phyloP scores from a whole-genome alignment of 1,140 invertebrate species.

The Contarinia nasturtii region DNA sequence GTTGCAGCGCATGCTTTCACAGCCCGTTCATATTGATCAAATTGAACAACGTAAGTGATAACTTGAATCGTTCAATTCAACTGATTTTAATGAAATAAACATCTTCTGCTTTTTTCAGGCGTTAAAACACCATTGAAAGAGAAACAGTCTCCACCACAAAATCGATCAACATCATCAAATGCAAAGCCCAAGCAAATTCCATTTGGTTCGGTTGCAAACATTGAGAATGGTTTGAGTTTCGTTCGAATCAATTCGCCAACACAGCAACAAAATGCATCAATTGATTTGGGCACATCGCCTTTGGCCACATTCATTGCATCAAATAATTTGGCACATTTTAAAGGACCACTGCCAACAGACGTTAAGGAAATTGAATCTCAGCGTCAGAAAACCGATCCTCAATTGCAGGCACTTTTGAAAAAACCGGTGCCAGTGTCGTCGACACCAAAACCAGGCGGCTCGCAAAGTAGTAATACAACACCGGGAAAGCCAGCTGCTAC shows the following conservation, averaged over 20 bases:
- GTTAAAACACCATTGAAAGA: conserved; percentile 22
- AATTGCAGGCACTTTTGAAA: conserved; percentile 5
- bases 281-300: conserved; percentile 18
- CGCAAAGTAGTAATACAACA: conserved; percentile 11
- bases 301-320: conserved; percentile 26
- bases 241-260: conserved; percentile 29
- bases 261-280: conserved; percentile 5
- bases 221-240: conserved; percentile 28
- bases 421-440: not conserved
- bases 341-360: not conserved
- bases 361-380: not conserved
- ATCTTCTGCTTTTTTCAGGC: not conserved
- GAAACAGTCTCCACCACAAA: conserved; percentile 10
- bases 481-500: conserved; percentile 39
- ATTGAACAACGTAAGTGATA: conserved; percentile 33
- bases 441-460: not conserved
- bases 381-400: conserved; percentile 6
- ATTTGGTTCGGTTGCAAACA: conserved; percentile 23
- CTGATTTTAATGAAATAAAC: no score
- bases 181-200: conserved; percentile 21
- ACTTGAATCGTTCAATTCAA: no score
- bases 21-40: conserved; percentile 66
- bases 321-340: not conserved
- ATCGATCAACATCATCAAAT: conserved; percentile 12
- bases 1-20: conserved; percentile 31